phyloP scores from a whole-genome alignment of 2,888 invertebrate species.

The Spilosoma lubricipeda region DNA sequence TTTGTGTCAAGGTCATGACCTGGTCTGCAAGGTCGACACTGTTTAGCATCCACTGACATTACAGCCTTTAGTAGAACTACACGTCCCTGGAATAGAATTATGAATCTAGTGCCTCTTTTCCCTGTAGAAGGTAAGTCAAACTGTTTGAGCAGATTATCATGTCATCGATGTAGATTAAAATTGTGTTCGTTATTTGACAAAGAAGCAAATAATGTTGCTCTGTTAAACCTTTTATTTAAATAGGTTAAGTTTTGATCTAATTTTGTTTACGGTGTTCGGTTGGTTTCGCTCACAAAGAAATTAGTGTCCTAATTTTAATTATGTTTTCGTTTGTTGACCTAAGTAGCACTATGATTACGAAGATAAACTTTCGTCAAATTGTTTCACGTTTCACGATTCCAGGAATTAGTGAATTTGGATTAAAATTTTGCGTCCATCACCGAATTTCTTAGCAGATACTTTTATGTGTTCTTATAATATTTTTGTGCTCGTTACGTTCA shows the following conservation, averaged over 20 bases:
- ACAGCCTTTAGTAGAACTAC: slow-evolving; percentile 35
- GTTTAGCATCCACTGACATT: slow-evolving; percentile 71
- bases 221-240: slow-evolving; percentile 8
- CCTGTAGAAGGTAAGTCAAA: slow-evolving; percentile 61
- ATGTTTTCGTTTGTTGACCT: background rate
- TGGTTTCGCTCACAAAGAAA: background rate
- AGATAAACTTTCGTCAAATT: background rate
- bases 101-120: slow-evolving; percentile 69
- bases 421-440: background rate
- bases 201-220: background rate
- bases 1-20: slow-evolving; percentile 80
- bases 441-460: background rate
- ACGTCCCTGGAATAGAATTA: slow-evolving; percentile 36
- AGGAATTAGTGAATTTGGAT: background rate
- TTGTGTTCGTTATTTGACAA: background rate
- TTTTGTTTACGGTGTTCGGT: background rate
- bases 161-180: background rate
- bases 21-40: slow-evolving; percentile 76
- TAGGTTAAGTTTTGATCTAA: slow-evolving; percentile 13
- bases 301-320: background rate
- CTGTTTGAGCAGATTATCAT: background rate
- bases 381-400: background rate
- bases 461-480: background rate
- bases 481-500: background rate
- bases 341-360: background rate